A percentile compares a stretch with the other conserved stretches of the same genome.
phyloP scores from a whole-genome alignment of 2,797 vertebrate genomes.

The Psittacula derbiana region DNA sequence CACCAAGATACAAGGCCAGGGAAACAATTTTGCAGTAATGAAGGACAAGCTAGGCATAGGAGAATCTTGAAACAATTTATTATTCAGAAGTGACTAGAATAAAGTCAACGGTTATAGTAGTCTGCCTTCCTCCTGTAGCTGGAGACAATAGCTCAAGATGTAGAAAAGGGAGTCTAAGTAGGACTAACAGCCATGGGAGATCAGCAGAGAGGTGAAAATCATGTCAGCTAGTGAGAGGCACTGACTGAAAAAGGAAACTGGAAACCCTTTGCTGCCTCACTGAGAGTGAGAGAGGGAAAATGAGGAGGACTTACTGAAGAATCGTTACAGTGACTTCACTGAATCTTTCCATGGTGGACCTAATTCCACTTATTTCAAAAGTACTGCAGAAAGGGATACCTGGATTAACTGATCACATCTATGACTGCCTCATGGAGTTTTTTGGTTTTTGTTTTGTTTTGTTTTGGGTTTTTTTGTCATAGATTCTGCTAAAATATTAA shows the following conservation, averaged over 20 bases:
- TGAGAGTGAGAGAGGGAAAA: background rate
- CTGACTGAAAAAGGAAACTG: background rate
- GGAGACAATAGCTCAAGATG: background rate
- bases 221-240: background rate
- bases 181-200: background rate
- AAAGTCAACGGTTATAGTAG: too few species aligned
- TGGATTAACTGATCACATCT: background rate
- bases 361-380: background rate
- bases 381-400: background rate
- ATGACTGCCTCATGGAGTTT: background rate
- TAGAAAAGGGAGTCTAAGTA: background rate
- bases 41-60: background rate
- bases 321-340: background rate
- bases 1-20: background rate
- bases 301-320: background rate
- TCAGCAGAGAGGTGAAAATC: background rate
- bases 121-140: background rate
- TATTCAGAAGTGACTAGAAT: background rate
- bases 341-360: background rate
- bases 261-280: background rate
- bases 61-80: background rate
- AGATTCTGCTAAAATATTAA: constrained; percentile 2
- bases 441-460: background rate
- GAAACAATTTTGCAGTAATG: background rate
- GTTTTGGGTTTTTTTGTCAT: background rate